A percentile compares a stretch with the other conserved stretches of the same genome.
These are phyloP conservation scores for Anarhynchus alexandrinus DNA, from an alignment of 2,113 vertebrate genomes.

Conservation along the genomic window DNA sequence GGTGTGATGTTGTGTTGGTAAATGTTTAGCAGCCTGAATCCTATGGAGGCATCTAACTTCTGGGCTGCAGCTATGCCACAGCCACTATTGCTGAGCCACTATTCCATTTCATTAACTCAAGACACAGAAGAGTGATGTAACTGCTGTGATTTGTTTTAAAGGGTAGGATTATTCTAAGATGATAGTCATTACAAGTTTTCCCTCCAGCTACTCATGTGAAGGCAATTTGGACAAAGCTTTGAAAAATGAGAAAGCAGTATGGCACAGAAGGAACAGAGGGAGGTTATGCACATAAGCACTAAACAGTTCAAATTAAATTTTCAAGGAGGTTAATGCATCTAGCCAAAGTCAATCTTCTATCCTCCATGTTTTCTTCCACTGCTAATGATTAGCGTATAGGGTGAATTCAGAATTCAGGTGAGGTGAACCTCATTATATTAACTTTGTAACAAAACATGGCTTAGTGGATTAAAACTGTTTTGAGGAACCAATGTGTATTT, in stretches of 20 bases:
- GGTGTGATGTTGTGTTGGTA: background rate
- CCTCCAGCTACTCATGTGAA: background rate
- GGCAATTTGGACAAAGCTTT: background rate
- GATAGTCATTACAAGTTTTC: conserved; percentile 5
- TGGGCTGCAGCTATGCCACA: background rate
- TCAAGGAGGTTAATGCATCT: background rate
- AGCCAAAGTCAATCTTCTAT: background rate
- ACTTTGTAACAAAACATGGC: background rate
- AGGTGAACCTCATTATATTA: background rate
- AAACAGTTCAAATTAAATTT: conserved; percentile 16
- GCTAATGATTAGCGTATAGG: background rate
- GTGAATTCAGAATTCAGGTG: background rate
- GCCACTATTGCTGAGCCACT: background rate
- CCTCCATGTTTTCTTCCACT: background rate
- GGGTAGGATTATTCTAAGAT: background rate
- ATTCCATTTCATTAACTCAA: background rate
- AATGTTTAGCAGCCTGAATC: background rate
- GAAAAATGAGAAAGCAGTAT: background rate
- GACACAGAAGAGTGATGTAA: background rate
- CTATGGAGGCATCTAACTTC: background rate
- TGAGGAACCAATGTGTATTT: background rate
- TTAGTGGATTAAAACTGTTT: background rate
- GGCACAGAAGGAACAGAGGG: background rate
- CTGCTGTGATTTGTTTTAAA: background rate
- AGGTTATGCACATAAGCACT: background rate